Base-by-base conservation (phyloP, 1,140 invertebrate species). In the Rhagoletis pomonella region DNA sequence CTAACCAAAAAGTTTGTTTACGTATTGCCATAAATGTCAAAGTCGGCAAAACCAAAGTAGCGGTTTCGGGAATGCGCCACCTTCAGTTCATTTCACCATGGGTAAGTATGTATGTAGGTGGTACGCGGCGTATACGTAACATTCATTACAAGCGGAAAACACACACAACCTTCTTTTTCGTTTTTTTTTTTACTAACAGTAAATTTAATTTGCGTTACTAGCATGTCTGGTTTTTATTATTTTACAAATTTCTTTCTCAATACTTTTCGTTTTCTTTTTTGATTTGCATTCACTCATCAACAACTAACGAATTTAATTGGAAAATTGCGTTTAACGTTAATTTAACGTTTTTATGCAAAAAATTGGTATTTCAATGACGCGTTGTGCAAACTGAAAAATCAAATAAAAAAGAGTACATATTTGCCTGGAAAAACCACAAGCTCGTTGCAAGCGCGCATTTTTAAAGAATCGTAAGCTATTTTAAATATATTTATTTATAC, bases 121-220 rank as follows among this genome's bases (percentile, higher is more conserved):
- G 0, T 29, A 29, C 12, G 60, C 60, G 9, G 60, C 60, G 60
- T 62, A 62, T 62, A 62, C 60, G 60, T 62, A 62, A 62, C 60
- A 12, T 29, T 29, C 29, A 29, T 29, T 29, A 29, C 29, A 29
- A 29, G 29, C 29, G 29, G 29, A 29, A 29, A 29, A 29, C 29
- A 29, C 29, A 29, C 29, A 29, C 29, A 29, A 29, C 29, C 29
- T 29, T 29, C n/a, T 29, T 29, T 29, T 29, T 29, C 29, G 29
- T 29, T 29, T 29, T 29, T 47, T 73, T 81, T 67, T 19, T 67
- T n/a, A n/a, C 29, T 55, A 55, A 55, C 17, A 58, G 73, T 50
- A 81, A 81, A 81, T 81, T 62, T 81, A 81, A 81, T 81, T 81
- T 81, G 47, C 73, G 47, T 81, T 58, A 81, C 42, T 47, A 81